Percentiles rank a stretch among this genome's conserved stretches.
Evolutionary conservation across 2,113 vertebrate species (phyloP).

Genomic region (Gambusia affinis): DNA sequence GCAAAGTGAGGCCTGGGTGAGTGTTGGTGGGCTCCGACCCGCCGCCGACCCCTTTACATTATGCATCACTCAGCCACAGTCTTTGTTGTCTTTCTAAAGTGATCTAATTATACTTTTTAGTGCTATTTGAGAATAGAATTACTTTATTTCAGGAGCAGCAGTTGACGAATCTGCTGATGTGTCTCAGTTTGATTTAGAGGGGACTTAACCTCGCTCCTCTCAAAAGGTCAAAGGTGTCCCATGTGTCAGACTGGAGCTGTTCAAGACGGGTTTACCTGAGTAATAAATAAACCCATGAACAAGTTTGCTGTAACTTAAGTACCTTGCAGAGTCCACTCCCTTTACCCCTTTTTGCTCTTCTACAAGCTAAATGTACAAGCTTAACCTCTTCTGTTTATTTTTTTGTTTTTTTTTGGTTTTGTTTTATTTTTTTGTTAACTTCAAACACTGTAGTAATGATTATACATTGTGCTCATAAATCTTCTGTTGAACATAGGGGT

Average conservation of each 20-base stretch:
- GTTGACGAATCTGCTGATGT: slow-evolving; percentile 78
- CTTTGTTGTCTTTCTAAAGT: slow-evolving; percentile 83
- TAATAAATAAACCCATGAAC: slow-evolving; percentile 85
- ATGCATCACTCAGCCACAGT: slow-evolving; percentile 91
- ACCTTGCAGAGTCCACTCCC: slow-evolving; percentile 81
- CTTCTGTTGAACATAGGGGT: slow-evolving; percentile 97
- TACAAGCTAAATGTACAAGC: slow-evolving; percentile 66
- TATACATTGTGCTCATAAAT: slow-evolving; percentile 96
- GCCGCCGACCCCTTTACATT: slow-evolving; percentile 85
- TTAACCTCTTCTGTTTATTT: slow-evolving; percentile 76
- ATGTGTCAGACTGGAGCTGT: slow-evolving; percentile 63
- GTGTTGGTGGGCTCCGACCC: slow-evolving; percentile 87
- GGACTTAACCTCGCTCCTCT: slow-evolving; percentile 78
- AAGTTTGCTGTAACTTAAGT: slow-evolving; percentile 89
- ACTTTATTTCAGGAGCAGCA: slow-evolving; percentile 78
- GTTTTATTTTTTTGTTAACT: slow-evolving; percentile 95
- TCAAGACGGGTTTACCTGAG: slow-evolving; percentile 73
- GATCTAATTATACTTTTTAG: slow-evolving; percentile 91
- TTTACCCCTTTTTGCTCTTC: slow-evolving; percentile 69
- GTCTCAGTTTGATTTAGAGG: slow-evolving; percentile 79
- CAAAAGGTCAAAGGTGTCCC: slow-evolving; percentile 52
- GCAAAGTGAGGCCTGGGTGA: slow-evolving; percentile 87
- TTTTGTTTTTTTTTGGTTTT: slow-evolving; percentile 89
- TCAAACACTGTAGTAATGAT: slow-evolving; percentile 95
- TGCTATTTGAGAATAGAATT: slow-evolving; percentile 78